These are phyloP conservation scores for Standfussiana lucernea DNA, from an alignment of 2,888 invertebrate species.

Conservation along the genomic window DNA sequence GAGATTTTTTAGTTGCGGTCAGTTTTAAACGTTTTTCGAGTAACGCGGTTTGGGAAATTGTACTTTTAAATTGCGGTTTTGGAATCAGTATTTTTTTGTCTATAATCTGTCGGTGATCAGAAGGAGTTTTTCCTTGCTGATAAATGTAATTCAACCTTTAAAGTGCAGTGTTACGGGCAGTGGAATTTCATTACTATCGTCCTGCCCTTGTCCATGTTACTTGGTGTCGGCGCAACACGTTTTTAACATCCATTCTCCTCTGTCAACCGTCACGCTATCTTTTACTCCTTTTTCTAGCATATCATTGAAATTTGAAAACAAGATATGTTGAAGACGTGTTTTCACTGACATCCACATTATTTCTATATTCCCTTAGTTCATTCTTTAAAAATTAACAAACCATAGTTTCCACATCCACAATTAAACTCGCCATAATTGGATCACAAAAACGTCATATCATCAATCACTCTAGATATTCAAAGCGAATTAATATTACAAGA, in stretches of 20 bases:
- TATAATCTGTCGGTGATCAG: background rate
- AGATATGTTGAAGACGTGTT: background rate
- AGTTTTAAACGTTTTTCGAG: conserved; percentile 37
- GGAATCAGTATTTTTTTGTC: background rate
- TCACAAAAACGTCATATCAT: background rate
- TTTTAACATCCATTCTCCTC: too few relatives aligned
- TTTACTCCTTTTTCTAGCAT: too few relatives aligned
- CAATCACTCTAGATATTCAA: background rate
- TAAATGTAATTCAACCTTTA: background rate
- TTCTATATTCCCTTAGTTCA: background rate
- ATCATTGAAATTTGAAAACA: too few relatives aligned
- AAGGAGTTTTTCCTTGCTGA: background rate
- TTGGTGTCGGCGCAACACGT: too few relatives aligned
- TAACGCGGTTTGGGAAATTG: conserved; percentile 25
- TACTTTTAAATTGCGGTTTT: conserved; percentile 29
- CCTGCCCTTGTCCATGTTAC: too few relatives aligned
- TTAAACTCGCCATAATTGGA: background rate
- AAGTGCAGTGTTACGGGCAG: too few relatives aligned
- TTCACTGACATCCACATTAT: background rate
- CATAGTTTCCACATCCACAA: background rate
- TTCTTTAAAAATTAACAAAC: background rate
- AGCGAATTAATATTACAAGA: conserved; percentile 2
- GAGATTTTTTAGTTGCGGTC: conserved; percentile 45
- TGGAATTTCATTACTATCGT: too few relatives aligned
- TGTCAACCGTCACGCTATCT: too few relatives aligned